These are phyloP conservation scores for Leptinotarsa haldemani DNA, from an alignment of 2,888 invertebrate species.

Conservation along the genomic window DNA sequence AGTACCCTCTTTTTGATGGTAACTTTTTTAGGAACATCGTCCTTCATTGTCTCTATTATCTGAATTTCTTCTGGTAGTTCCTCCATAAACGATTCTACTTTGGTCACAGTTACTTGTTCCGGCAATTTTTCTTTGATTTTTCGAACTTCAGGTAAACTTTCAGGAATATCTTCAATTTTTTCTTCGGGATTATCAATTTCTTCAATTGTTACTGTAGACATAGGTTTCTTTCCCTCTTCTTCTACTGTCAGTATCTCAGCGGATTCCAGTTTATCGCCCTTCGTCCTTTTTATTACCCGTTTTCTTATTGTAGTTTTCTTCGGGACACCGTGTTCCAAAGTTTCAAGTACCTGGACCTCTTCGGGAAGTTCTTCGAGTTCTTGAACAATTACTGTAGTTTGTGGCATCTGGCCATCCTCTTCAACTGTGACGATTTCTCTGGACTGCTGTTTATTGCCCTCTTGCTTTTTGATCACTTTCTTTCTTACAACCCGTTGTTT, in stretches of 20 bases:
- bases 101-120: slow-evolving; percentile 35
- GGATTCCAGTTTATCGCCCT: slow-evolving; percentile 59
- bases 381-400: slow-evolving; percentile 57
- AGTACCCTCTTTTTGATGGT: slow-evolving; percentile 64
- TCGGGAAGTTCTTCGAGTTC: slow-evolving; percentile 55
- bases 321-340: slow-evolving; percentile 49
- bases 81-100: slow-evolving; percentile 41
- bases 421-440: slow-evolving; percentile 56
- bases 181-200: slow-evolving; percentile 56
- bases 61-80: slow-evolving; percentile 55
- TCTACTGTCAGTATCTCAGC: slow-evolving; percentile 63
- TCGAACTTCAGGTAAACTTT: slow-evolving; percentile 55
- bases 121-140: slow-evolving; percentile 49
- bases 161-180: slow-evolving; percentile 52
- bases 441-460: slow-evolving; percentile 59
- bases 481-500: slow-evolving; percentile 51
- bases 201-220: slow-evolving; percentile 61
- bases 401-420: slow-evolving; percentile 48
- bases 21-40: slow-evolving; percentile 53
- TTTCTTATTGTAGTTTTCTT: slow-evolving; percentile 50
- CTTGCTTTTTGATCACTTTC: slow-evolving; percentile 47
- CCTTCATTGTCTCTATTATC: slow-evolving; percentile 52
- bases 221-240: slow-evolving; percentile 50
- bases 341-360: slow-evolving; percentile 51
- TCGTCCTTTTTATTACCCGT: slow-evolving; percentile 63